These are phyloP conservation scores for Clarias macrocephalus DNA, from an alignment of 2,113 vertebrate genomes.

Conservation along the genomic window DNA sequence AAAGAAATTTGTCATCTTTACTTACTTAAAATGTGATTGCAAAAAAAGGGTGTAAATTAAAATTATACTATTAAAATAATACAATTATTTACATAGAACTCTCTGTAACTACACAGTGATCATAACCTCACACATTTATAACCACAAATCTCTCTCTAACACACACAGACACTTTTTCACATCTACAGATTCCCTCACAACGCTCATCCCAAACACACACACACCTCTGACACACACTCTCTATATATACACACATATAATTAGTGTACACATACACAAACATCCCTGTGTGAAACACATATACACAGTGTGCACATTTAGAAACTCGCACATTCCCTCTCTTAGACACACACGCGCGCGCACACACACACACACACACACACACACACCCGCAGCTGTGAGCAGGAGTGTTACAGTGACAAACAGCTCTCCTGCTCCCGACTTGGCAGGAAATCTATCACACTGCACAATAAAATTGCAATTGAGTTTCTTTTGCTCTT, in stretches of 20 bases:
- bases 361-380: constrained; percentile 28
- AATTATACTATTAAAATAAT: background rate
- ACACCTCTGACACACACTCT: background rate
- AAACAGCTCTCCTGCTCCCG: constrained; percentile 95
- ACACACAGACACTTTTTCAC: constrained; percentile 21
- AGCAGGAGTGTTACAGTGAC: constrained; percentile 91
- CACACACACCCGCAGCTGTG: constrained; percentile 76
- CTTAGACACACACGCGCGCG: constrained; percentile 35
- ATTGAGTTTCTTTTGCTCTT: constrained; percentile 98
- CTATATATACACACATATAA: background rate
- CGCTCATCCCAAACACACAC: background rate
- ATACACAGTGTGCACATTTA: background rate
- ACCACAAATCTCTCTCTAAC: constrained; percentile 11
- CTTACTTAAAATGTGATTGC: background rate
- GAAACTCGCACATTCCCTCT: constrained; percentile 24
- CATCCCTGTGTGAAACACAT: background rate
- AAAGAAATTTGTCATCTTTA: background rate
- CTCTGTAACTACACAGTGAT: background rate
- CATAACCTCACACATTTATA: background rate
- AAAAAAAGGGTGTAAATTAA: background rate
- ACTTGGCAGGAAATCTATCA: constrained; percentile 99
- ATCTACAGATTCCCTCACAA: constrained; percentile 6
- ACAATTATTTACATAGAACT: background rate
- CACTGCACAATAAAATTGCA: constrained; percentile 99
- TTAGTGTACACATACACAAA: background rate